Conservation (phyloP, 2,113 vertebrate genomes). For the Anseranas semipalmata region DNA sequence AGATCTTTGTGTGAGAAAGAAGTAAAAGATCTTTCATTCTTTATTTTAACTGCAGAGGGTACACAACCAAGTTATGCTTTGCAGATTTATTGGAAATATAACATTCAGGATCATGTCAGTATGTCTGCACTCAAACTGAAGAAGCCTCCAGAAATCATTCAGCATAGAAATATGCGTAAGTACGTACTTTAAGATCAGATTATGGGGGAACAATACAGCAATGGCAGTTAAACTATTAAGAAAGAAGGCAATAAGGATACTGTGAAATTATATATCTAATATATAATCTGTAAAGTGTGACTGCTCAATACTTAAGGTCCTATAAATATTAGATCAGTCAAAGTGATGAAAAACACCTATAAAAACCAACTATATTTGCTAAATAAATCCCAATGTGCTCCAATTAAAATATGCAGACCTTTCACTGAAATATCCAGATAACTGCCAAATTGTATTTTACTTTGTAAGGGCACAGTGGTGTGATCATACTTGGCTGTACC, state of each 20-base stretch:
- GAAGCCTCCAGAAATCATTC: neutral
- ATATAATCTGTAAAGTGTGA: neutral
- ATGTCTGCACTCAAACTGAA: neutral
- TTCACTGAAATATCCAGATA: rapidly evolving
- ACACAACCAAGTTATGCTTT: neutral
- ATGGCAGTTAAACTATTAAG: neutral
- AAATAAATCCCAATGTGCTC: neutral
- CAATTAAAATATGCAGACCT: neutral
- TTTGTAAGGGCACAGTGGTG: neutral
- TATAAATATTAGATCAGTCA: neutral
- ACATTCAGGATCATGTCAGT: too few species aligned
- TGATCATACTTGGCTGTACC: neutral
- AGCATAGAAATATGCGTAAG: neutral
- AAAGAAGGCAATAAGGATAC: neutral
- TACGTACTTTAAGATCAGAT: neutral
- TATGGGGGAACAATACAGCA: rapidly evolving
- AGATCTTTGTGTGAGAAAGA: neutral
- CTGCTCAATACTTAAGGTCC: neutral
- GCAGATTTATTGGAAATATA: neutral
- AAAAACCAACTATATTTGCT: neutral
- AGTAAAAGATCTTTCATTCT: neutral
- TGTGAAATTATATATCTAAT: neutral
- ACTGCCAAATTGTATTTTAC: neutral
- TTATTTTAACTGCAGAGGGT: neutral
- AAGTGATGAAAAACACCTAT: neutral